Evolutionary conservation across 2,113 vertebrate species (phyloP), one percentile per base, ranked within the genome.

Genomic region (Colius striatus): DNA sequence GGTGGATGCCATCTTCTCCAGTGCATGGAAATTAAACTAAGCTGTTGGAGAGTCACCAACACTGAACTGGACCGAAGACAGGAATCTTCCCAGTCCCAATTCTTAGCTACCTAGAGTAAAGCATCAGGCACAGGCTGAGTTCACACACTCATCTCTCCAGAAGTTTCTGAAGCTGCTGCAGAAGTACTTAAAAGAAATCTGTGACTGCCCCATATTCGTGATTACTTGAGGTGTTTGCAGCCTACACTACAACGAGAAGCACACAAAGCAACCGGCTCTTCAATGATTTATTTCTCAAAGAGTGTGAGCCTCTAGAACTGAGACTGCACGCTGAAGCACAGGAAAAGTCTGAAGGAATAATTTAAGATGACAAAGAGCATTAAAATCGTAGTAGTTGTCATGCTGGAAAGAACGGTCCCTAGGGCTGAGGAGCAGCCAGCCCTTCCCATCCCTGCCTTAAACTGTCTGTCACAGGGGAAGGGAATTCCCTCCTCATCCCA

Each of bases 1-100:
- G 90, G 94, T 92, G 93, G 92, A 87, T 96, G 73, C 90, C 61
- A 43, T 51, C 83, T 93, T 27, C 84, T 84, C 57, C 83, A 86
- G 45, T 26, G 72, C 93, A 94, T 89, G 95, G 84, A 95, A 96
- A 96, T 94, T 71, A 73, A 90, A 19, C 88, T 82, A 47, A 91
- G 43, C 11, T 86, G 57, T 4, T 90, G 92, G 85, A 90, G n/a
- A 5, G 32, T 51, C 85, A 76, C 79, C 91, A 95, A 22, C 54
- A 48, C 36, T 3, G 16, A 88, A 68, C 38, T 11, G 27, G 45
- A 70, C 54, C 9, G 27, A 73, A 48, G 32, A 48, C 61, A 87
- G 60, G 13, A 55, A 68, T 36, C 57, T 18, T 78, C 60, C 32
- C 79, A 63, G 36, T 10, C 67, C 11, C 78, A 11, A 1, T 23